Evolutionary conservation across 2,113 vertebrate species (phyloP).

Genomic region (Sander vitreus): DNA sequence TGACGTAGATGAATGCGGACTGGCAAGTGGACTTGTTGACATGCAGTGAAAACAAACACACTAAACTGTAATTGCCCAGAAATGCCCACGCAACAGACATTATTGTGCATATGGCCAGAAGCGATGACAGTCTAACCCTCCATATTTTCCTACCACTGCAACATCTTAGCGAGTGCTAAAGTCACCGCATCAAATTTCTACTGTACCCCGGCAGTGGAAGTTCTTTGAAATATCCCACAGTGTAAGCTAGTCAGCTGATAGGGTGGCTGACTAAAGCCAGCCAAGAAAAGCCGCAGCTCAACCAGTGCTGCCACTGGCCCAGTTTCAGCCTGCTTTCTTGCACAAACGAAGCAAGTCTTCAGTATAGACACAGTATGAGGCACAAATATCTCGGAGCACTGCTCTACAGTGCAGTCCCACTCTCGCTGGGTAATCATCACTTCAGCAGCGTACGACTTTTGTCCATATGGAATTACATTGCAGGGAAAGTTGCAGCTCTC

Average conservation of each 20-base stretch:
- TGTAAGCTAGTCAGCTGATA: constrained; percentile 69
- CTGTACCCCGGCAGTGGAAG: constrained; percentile 47
- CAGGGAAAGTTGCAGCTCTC: constrained; percentile 65
- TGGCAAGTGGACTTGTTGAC: constrained; percentile 41
- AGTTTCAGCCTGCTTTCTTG: constrained; percentile 62
- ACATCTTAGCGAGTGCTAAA: constrained; percentile 56
- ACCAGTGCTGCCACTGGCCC: constrained; percentile 67
- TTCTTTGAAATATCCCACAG: constrained; percentile 59
- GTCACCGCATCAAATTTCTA: constrained; percentile 52
- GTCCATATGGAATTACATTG: constrained; percentile 75
- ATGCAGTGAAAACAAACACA: constrained; percentile 35
- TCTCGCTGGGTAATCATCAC: constrained; percentile 39
- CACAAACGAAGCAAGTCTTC: constrained; percentile 45
- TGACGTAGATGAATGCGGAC: constrained; percentile 16
- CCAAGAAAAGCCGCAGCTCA: constrained; percentile 69
- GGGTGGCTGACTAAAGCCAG: constrained; percentile 65
- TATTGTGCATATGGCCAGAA: constrained; percentile 12
- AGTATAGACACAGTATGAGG: constrained; percentile 21
- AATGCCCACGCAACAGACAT: constrained; percentile 51
- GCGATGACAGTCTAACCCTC: constrained; percentile 34
- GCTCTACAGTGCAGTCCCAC: constrained; percentile 13
- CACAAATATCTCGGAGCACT: constrained; percentile 42
- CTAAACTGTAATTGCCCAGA: constrained; percentile 45
- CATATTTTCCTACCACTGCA: constrained; percentile 22
- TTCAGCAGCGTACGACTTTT: constrained; percentile 68